Base-by-base conservation (phyloP, 2,797 vertebrate species). In the Anas georgica region DNA sequence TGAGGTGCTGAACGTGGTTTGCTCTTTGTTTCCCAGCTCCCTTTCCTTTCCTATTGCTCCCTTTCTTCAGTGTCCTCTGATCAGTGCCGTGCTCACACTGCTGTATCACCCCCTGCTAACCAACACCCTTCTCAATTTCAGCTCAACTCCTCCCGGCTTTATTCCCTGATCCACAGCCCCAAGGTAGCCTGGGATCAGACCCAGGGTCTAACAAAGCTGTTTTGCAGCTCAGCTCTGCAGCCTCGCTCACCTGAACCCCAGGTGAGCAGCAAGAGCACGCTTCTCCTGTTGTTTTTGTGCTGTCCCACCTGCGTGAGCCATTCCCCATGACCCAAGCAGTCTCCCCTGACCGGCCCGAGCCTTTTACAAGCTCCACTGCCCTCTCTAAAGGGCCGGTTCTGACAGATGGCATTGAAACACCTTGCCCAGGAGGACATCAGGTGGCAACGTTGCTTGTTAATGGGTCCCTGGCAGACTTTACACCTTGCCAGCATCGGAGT, bases 281-380 rank as follows among this genome's bases (percentile, higher is more conserved):
- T 43, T 8, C 35, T 55, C 58, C 39, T 20, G 8, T 9, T 26
- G 26, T 28, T 56, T 20, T 56, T 20, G 17, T 15, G 26, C 64
- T 58, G 0, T 33, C 11, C 35, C 39, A 56, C 7, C 28, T 5
- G 3, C 1, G 4, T 7, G 12, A 45, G 48, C 31, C 12, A 3
- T 37, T 60, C 46, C 33, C 41, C 28, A 3, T 13, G 14, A 3
- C 43, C 37, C 35, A 21, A 46, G 25, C 3, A 54, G n/a, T 45
- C n/a, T 79, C 33, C 17, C 31, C 29, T 20, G 35, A 56, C 20
- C 31, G 9, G 20, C 63, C 17, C 0, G 1, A 60, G 74, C 11
- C 41, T 28, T 56, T 55, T 17, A 45, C 5, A 2, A 26, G 26
- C 20, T 75, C 33, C 59, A 10, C 16, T 59, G 10, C 10, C 5